Evolutionary conservation across 1,140 invertebrate species (phyloP).

Genomic region (Macrobrachium nipponense): DNA sequence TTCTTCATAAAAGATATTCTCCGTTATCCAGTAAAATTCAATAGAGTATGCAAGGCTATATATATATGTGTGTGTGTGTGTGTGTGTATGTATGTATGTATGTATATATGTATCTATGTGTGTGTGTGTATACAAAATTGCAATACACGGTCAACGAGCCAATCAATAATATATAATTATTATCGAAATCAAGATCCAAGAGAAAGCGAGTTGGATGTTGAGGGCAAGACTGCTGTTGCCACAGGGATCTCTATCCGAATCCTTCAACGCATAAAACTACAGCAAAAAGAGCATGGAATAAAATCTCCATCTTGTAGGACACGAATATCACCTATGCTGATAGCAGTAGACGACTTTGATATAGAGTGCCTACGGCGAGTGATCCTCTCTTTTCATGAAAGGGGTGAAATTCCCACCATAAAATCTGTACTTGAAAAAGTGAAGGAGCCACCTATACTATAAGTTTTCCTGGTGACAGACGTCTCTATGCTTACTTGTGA

Average conservation of each 20-base stretch:
- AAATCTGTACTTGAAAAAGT: constrained; percentile 6
- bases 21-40: too few relatives aligned
- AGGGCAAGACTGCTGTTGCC: constrained; percentile 12
- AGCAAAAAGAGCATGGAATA: neutral
- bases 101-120: too few relatives aligned
- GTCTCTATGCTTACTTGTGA: constrained; percentile 22
- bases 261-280: constrained; percentile 31
- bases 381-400: constrained; percentile 33
- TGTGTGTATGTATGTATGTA: too few relatives aligned
- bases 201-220: constrained; percentile 29
- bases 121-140: too few relatives aligned
- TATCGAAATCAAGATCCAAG: constrained; percentile 23
- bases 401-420: constrained; percentile 20
- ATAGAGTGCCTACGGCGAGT: constrained; percentile 6
- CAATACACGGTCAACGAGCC: constrained; percentile 27
- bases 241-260: constrained; percentile 17
- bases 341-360: constrained; percentile 23
- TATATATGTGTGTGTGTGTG: too few relatives aligned
- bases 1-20: too few relatives aligned
- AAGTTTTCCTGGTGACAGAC: neutral
- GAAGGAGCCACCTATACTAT: constrained; percentile 18
- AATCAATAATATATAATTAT: constrained; percentile 29
- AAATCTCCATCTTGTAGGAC: too few relatives aligned
- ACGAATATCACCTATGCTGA: constrained; percentile 25
- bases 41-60: too few relatives aligned